Evolutionary conservation across 2,797 vertebrate genomes (phyloP), one percentile per base, ranked within the genome.

Genomic region (Scomberomorus guttatus): DNA sequence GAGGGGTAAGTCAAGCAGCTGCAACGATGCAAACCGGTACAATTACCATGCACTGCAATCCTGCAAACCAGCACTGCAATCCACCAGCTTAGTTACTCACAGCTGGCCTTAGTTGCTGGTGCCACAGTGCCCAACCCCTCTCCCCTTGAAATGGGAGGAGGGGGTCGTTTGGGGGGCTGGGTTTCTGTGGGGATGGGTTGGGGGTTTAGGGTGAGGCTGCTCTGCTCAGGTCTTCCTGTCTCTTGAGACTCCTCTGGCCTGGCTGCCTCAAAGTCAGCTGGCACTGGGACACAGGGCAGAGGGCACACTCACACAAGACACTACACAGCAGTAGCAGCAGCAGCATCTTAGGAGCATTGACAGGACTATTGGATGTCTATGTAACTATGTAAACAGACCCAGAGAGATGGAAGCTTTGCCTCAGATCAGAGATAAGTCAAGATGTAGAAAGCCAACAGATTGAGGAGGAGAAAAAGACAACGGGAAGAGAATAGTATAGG

Each of bases 31-130:
- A 92, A 91, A 92, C 89, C 91, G 82, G 77, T 52, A 93, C 88
- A 87, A 57, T 62, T 79, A 90, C 87, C 93, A 93, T 93, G 93
- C 93, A 93, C 89, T 51, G 88, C 90, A 93, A 92, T 91, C 87
- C 89, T 87, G 86, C 93, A 94, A 93, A 90, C 81, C 89, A 90
- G 92, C 92, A 94, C 89, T 89, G 91, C 92, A 94, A 88, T 90
- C 87, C 89, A 91, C 90, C 87, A 85, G 88, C 92, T 78, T 66
- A 72, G 81, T 91, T 94, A 95, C 96, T 96, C 96, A 97, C 96
- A 93, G 91, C 93, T 88, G 86, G 91, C 88, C 84, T 92, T 80
- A 92, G 92, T 62, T 79, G 87, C 79, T 82, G 87, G 81, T 57
- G 91, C 84, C 89, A 80, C 85, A 88, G 92, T 71, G 87, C 77